Evolutionary conservation across 2,888 invertebrate genomes (phyloP), one percentile per base, ranked within the genome.

Genomic region (Drosophila lutescens): DNA sequence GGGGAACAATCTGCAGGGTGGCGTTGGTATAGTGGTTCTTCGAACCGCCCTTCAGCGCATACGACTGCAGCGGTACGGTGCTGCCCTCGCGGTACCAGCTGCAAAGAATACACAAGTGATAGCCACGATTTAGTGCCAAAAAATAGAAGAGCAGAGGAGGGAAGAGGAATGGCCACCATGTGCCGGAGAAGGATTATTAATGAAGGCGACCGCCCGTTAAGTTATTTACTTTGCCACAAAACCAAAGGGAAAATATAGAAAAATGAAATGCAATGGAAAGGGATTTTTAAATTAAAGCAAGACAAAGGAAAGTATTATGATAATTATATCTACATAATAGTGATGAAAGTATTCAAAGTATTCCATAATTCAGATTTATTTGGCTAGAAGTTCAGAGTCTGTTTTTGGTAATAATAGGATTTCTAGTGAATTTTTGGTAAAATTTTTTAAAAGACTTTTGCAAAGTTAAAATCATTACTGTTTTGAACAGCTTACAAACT

Each of bases 71-170:
- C 0, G 96, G 96, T 84, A 95, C 95, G 17, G 94, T 93, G 54
- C 95, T 95, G 58, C 96, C 96, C 91, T 96, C 96, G 77, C 96
- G 95, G 93, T 95, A 96, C 96, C 97, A 96, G 91, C 96, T 95
- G 85, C 63, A 79, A 61, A 38, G 60, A 40, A 34, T n/a, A 53
- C 17, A 53, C 38, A 55, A 61, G 49, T 47, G 65, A 63, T 63
- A 65, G 65, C 62, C 41, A 63, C 41, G 62, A 63, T 63, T 63
- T 63, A 63, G 65, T 63, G 62, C 62, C 62, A 63, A 63, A 63
- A 49, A 47, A 20, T 68, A 36, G 40, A 32, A 44, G 17, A 53
- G 43, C 0, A 1, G 26, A 6, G 26, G 12, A n/a, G 41, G 13
- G 7, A 17, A 15, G 36, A 26, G 56, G 8, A 23, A 17, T 40